phyloP scores from a whole-genome alignment of 2,888 invertebrate species.

The Lathronympha strigana region DNA sequence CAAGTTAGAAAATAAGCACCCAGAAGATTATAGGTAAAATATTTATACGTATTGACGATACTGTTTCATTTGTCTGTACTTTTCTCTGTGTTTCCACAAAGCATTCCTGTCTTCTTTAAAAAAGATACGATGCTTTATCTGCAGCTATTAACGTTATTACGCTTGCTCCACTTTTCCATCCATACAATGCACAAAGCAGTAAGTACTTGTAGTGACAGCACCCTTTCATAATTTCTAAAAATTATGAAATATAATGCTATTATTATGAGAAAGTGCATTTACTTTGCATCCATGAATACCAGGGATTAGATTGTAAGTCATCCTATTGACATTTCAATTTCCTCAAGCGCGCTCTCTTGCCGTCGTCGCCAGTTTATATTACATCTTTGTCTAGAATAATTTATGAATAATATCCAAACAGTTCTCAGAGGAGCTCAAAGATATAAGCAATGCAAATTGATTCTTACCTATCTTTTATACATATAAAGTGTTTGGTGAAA shows the following conservation, averaged over 20 bases:
- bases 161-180: background rate
- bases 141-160: constrained; percentile 4
- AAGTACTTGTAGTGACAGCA: background rate
- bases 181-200: background rate
- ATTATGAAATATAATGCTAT: background rate
- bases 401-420: background rate
- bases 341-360: background rate
- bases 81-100: background rate
- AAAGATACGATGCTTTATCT: background rate
- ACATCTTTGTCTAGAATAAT: constrained; percentile 2
- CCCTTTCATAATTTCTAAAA: background rate
- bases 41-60: too few species aligned
- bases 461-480: background rate
- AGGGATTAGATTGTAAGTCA: constrained; percentile 5
- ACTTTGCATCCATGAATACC: background rate
- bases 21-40: too few species aligned
- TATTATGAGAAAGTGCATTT: constrained; percentile 6
- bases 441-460: background rate
- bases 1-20: too few species aligned
- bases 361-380: background rate
- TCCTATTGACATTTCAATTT: constrained; percentile 14
- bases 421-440: background rate
- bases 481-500: background rate
- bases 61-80: too few species aligned
- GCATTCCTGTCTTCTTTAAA: background rate